Base-by-base conservation (phyloP, 2,888 invertebrate genomes). In the Melieria picta region DNA sequence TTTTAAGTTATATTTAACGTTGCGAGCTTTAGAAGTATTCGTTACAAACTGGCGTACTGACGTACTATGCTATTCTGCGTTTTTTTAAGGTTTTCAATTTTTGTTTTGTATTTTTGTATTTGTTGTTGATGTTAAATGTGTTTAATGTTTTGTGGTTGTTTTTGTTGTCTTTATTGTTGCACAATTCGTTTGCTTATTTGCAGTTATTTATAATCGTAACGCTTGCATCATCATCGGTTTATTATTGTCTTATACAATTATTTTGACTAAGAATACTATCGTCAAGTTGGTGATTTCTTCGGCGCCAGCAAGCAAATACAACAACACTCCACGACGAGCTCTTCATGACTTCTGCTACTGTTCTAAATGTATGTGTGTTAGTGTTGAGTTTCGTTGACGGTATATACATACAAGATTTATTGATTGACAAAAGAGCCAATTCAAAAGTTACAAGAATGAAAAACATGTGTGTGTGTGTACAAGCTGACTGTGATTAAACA, bases 211-310 rank as follows among this genome's bases (percentile, higher is more conserved):
- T 66, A 43, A 42, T 60, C 42, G 13, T 48, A 58, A 16, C 48
- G 30, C 10, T 47, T 50, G n/a, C 13, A 42, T 47, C 42, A 7
- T 67, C 11, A 58, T 58, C 50, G 76, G 78, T 79, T 70, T 75
- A 67, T 82, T 82, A 82, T 82, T 82, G 81, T 83, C 81, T 82
- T 80, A 82, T 80, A 83, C 72, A 82, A 82, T 79, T 78, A 81
- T 76, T 63, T 65, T 68, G 75, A 76, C 77, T 79, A 83, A 80
- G 72, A 80, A 77, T 77, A 76, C 76, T 74, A 75, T 76, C 74
- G 73, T 10, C 10, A 10, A n/a, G 6, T 55, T 55, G 55, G 55
- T 55, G 16, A 11, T 13, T 55, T 13, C 13, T 55, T 11, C 3
- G 16, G 16, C 55, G 48, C 5, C 11, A 11, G 30, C 30, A 30